Conservation (phyloP, 37 sponge, comb jelly and placozoan species). For the Aplysina aerophoba region DNA sequence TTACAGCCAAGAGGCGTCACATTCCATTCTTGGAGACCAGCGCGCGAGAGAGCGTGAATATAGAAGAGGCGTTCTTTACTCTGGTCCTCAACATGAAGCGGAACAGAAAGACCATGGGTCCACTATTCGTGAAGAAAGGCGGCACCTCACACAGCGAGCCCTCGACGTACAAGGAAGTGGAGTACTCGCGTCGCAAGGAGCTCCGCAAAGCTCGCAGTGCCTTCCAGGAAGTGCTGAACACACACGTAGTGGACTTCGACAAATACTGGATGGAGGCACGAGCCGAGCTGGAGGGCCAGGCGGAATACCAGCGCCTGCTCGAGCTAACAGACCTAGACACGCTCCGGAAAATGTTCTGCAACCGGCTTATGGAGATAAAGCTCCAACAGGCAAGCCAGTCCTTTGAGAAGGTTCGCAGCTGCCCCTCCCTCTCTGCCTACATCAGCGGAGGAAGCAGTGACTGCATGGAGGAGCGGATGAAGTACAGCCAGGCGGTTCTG, state of each 20-base stretch:
- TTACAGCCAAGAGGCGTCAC: constrained; percentile 31
- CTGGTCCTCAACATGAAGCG: constrained; percentile 38
- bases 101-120: constrained; percentile 6
- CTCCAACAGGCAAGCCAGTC: constrained; percentile 45
- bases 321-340: constrained; percentile 45
- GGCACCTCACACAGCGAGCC: not conserved
- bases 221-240: constrained; percentile 41
- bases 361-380: constrained; percentile 78
- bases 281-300: constrained; percentile 46
- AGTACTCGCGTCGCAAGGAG: constrained; percentile 31
- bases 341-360: constrained; percentile 70
- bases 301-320: constrained; percentile 33
- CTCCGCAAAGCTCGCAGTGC: constrained; percentile 48
- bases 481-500: constrained; percentile 50
- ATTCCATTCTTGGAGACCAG: constrained; percentile 77
- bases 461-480: constrained; percentile 33
- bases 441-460: constrained; percentile 3
- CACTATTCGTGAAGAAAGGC: not conserved
- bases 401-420: constrained; percentile 20
- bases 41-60: constrained; percentile 58
- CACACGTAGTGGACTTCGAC: constrained; percentile 36
- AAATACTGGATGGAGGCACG: constrained; percentile 42
- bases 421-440: not conserved
- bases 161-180: constrained; percentile 50
- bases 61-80: constrained; percentile 71